These are phyloP conservation scores for Cosmia trapezina DNA, from an alignment of 2,888 invertebrate genomes.

Conservation along the genomic window DNA sequence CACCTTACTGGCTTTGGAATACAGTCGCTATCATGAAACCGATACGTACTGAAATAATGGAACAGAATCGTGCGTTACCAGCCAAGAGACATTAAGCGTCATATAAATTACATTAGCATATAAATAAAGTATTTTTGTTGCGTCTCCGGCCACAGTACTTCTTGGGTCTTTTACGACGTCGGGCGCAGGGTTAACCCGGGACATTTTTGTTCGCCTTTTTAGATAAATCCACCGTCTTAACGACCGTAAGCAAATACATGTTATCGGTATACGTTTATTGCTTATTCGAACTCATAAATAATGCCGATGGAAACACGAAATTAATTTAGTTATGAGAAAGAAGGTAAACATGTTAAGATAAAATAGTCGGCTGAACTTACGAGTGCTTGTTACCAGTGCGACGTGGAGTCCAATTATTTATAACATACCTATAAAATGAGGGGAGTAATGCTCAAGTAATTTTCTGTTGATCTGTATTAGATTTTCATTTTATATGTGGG, in stretches of 20 bases:
- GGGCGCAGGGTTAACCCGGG: slow-evolving; percentile 83
- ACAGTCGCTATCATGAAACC: slow-evolving; percentile 73
- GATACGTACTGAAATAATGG: slow-evolving; percentile 80
- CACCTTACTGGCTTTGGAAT: slow-evolving; percentile 75
- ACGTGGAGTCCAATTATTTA: slow-evolving; percentile 72
- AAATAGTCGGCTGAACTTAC: slow-evolving; percentile 72
- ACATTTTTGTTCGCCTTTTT: slow-evolving; percentile 89
- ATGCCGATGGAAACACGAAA: slow-evolving; percentile 86
- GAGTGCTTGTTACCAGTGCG: slow-evolving; percentile 67
- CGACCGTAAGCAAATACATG: slow-evolving; percentile 89
- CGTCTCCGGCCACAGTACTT: slow-evolving; percentile 81
- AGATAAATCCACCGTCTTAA: slow-evolving; percentile 89
- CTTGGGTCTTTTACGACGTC: slow-evolving; percentile 87
- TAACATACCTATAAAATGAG: slow-evolving; percentile 66
- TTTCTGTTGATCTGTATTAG: slow-evolving; percentile 63
- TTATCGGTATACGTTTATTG: slow-evolving; percentile 89
- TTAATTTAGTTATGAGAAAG: slow-evolving; percentile 87
- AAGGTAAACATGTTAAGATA: slow-evolving; percentile 78
- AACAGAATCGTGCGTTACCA: slow-evolving; percentile 90
- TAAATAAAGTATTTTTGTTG: slow-evolving; percentile 91
- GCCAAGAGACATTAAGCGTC: slow-evolving; percentile 90
- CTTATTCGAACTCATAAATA: slow-evolving; percentile 89
- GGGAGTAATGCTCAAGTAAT: slow-evolving; percentile 59
- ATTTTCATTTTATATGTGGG: slow-evolving; percentile 58
- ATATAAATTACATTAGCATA: slow-evolving; percentile 91